These are phyloP conservation scores for Eupithecia insigniata DNA, from an alignment of 2,888 invertebrate genomes.

Conservation along the genomic window DNA sequence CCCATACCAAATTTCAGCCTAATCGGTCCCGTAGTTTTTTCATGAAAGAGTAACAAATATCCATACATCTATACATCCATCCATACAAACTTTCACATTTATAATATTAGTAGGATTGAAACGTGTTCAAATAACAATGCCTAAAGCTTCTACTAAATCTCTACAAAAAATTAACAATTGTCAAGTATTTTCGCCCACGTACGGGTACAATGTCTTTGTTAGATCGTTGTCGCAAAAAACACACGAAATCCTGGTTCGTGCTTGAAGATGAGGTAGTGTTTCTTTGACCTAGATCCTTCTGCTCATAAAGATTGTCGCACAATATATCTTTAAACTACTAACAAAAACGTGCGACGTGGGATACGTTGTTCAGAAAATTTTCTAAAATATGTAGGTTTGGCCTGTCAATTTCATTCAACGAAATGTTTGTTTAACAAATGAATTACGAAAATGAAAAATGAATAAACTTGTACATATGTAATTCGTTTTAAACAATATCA, in stretches of 20 bases:
- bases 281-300: neutral
- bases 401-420: no score
- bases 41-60: no score
- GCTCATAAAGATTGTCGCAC: neutral
- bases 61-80: no score
- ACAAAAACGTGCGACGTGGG: no score
- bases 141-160: neutral
- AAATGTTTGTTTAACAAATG: no score
- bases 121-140: neutral
- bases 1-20: no score
- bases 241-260: slow-evolving; percentile 33
- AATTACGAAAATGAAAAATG: no score
- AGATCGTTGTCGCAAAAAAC: slow-evolving; percentile 5
- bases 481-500: no score
- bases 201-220: slow-evolving; percentile 4
- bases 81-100: no score
- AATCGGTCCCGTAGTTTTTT: no score
- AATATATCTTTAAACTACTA: neutral
- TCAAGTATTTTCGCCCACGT: slow-evolving; percentile 8
- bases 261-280: slow-evolving; percentile 10
- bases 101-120: no score
- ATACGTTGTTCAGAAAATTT: neutral
- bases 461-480: no score
- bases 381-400: neutral
- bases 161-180: slow-evolving; percentile 25